Base-by-base conservation (phyloP, 2,113 vertebrate genomes). In the Thamnaconus septentrionalis region DNA sequence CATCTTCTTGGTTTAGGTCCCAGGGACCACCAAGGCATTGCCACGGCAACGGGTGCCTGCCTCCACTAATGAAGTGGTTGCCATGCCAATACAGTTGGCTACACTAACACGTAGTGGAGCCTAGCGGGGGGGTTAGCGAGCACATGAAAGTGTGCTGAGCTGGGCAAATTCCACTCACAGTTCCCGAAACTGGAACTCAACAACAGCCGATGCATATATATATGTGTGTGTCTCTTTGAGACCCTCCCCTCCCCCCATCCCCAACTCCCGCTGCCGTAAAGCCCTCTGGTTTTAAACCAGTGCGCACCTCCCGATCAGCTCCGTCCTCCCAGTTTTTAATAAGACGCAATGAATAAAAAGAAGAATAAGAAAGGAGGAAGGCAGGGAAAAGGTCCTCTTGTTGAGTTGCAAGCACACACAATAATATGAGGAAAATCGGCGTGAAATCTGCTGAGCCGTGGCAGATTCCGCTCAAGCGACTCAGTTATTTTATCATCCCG, bases 11-110 rank as follows among this genome's bases (percentile, higher is more conserved):
- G 62, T 83, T 63, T 84, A 79, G 79, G 87, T 86, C 87, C 84
- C 60, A 71, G 85, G 80, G 87, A 85, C 86, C 76, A 73, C 73
- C 64, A 78, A 88, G 80, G 73, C 84, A 87, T 89, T 78, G 81
- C 89, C 80, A 86, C 78, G 67, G 88, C 86, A 90, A 88, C 89
- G 77, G 80, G 67, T 73, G 73, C 88, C 81, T 85, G 80, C 82
- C 78, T 90, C 77, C 71, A 63, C 76, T 89, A 91, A 91, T 89
- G 84, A 91, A 89, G 74, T 64, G 80, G 90, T 91, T 91, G 89
- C 90, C 89, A 92, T 91, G 90, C 85, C 91, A 86, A 90, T 90
- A 66, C 61, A 80, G 76, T 82, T 79, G 71, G 73, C 83, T 79
- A 81, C 73, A 80, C 69, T 68, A 81, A 76, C 67, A 83, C 69